These are phyloP conservation scores for Gasterosteus aculeatus DNA, from an alignment of 2,113 vertebrate genomes.

Conservation along the genomic window DNA sequence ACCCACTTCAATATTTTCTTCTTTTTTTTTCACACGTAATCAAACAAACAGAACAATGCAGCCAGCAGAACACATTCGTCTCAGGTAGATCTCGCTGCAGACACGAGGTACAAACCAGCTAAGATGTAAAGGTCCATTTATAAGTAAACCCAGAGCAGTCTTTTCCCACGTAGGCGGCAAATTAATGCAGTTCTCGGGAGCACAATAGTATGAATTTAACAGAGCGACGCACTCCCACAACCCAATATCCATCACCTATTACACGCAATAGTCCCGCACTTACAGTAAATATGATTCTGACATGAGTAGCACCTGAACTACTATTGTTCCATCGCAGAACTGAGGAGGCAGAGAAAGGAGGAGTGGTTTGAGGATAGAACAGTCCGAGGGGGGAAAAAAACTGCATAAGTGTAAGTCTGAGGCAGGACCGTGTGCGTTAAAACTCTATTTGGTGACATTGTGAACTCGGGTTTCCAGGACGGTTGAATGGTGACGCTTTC, in stretches of 20 bases:
- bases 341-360: slow-evolving; percentile 48
- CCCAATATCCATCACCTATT: slow-evolving; percentile 28
- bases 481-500: slow-evolving; percentile 31
- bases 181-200: slow-evolving; percentile 45
- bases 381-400: slow-evolving; percentile 45
- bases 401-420: slow-evolving; percentile 47
- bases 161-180: slow-evolving; percentile 54
- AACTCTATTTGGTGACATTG: slow-evolving; percentile 48
- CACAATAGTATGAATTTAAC: slow-evolving; percentile 53
- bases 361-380: slow-evolving; percentile 56
- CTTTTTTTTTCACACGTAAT: slow-evolving; percentile 52
- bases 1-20: slow-evolving; percentile 27
- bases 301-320: slow-evolving; percentile 58
- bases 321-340: slow-evolving; percentile 49
- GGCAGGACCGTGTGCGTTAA: slow-evolving; percentile 64
- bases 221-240: slow-evolving; percentile 45
- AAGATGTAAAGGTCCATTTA: slow-evolving; percentile 56
- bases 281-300: slow-evolving; percentile 58
- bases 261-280: slow-evolving; percentile 51
- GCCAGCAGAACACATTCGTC: slow-evolving; percentile 39
- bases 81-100: slow-evolving; percentile 49
- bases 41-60: slow-evolving; percentile 45
- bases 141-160: slow-evolving; percentile 62
- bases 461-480: slow-evolving; percentile 44
- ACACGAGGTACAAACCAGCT: slow-evolving; percentile 63